These are phyloP conservation scores for Homarus gammarus DNA, from an alignment of 2,888 invertebrate species.

Conservation along the genomic window DNA sequence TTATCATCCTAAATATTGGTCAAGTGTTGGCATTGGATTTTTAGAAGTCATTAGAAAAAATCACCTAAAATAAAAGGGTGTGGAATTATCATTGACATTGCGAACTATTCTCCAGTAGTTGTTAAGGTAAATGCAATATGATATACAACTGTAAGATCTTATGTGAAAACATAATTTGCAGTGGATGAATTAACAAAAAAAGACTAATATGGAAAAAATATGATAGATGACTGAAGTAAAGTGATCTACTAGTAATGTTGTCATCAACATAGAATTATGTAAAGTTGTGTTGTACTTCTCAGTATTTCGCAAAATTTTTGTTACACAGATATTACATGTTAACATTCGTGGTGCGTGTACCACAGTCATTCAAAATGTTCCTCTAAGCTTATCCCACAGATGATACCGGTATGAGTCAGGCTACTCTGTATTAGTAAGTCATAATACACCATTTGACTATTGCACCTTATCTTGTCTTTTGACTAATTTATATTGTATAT, in stretches of 20 bases:
- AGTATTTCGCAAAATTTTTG: background rate
- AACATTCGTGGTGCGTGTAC: background rate
- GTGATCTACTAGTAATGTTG: background rate
- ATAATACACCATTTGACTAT: slow-evolving; percentile 23
- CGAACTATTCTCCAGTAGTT: background rate
- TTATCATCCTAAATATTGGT: background rate
- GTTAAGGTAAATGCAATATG: background rate
- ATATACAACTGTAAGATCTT: background rate
- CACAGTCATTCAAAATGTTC: slow-evolving; percentile 26
- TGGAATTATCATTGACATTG: background rate
- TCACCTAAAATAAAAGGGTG: background rate
- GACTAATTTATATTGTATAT: slow-evolving; percentile 6
- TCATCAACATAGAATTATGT: background rate
- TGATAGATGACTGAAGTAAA: no score
- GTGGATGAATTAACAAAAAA: no score
- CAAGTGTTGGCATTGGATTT: background rate
- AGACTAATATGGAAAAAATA: background rate
- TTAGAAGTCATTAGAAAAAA: background rate
- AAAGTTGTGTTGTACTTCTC: background rate
- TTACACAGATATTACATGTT: background rate
- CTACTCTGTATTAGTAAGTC: background rate
- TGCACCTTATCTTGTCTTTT: background rate
- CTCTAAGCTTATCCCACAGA: slow-evolving; percentile 10
- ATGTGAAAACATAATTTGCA: background rate
- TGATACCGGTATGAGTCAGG: slow-evolving; percentile 36